Conservation (phyloP, 2,113 vertebrate genomes). For the Coptodon rendalli region DNA sequence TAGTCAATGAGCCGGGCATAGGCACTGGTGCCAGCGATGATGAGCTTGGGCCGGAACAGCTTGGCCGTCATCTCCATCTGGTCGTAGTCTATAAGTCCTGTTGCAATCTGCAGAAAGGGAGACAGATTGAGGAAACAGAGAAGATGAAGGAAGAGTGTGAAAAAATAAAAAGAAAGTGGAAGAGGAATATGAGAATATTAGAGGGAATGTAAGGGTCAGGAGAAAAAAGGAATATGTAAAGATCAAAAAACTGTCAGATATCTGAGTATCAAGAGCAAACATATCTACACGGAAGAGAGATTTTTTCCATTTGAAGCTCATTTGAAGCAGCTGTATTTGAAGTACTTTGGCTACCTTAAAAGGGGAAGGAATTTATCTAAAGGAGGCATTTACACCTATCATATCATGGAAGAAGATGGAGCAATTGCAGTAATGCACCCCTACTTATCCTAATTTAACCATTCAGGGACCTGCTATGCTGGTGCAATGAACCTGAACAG, state of each 20-base stretch:
- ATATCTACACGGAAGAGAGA: slow-evolving; percentile 19
- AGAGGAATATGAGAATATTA: slow-evolving; percentile 21
- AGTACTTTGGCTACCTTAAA: slow-evolving; percentile 39
- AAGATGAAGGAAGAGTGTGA: neutral
- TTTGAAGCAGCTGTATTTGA: slow-evolving; percentile 27
- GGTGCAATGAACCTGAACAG: slow-evolving; percentile 7
- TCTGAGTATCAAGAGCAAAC: slow-evolving; percentile 23
- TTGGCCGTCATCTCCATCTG: slow-evolving; percentile 86
- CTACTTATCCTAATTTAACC: slow-evolving; percentile 48
- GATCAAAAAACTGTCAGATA: slow-evolving; percentile 1
- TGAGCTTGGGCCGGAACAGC: slow-evolving; percentile 76
- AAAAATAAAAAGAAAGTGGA: neutral
- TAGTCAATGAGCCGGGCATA: slow-evolving; percentile 91
- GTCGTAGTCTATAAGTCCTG: slow-evolving; percentile 91
- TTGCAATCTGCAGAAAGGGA: slow-evolving; percentile 73
- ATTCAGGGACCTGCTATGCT: slow-evolving; percentile 12
- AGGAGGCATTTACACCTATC: slow-evolving; percentile 27
- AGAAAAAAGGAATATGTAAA: neutral
- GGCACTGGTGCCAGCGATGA: slow-evolving; percentile 94
- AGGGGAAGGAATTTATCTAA: slow-evolving; percentile 9
- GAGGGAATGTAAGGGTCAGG: slow-evolving; percentile 11
- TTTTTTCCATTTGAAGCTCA: slow-evolving; percentile 32
- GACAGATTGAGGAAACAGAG: neutral
- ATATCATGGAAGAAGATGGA: slow-evolving; percentile 25
- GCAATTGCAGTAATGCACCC: slow-evolving; percentile 44